Evolutionary conservation across 2,888 invertebrate genomes (phyloP).

Genomic region (Itoplectis maculator): DNA sequence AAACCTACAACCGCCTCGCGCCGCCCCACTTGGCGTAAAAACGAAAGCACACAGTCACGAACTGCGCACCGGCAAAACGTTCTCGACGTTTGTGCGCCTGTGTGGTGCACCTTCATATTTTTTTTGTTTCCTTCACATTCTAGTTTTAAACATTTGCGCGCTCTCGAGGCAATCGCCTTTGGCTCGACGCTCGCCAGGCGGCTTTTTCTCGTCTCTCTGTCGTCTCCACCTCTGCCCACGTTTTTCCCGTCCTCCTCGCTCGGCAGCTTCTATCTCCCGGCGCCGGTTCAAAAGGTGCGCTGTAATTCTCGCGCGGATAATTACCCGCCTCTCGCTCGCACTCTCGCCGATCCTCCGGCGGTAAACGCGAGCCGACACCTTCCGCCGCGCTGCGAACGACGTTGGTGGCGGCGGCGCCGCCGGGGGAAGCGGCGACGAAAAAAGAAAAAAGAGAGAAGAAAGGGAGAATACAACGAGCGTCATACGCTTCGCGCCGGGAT

Average conservation of each 20-base stretch:
- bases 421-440: neutral
- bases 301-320: conserved; percentile 51
- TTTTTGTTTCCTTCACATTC: conserved; percentile 29
- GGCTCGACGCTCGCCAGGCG: neutral
- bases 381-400: neutral
- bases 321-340: conserved; percentile 29
- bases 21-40: neutral
- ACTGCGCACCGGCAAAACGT: neutral
- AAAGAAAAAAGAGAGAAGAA: conserved; percentile 1
- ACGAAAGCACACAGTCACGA: conserved; percentile 1
- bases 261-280: conserved; percentile 17
- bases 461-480: neutral
- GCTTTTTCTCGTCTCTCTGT: neutral
- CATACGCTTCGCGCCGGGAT: neutral
- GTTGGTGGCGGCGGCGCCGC: conserved; percentile 11
- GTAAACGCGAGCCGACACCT: conserved; percentile 48
- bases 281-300: conserved; percentile 6
- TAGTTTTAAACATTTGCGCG: conserved; percentile 6
- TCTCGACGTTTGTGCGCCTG: too few relatives aligned
- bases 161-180: conserved; percentile 38
- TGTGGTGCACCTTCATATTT: conserved; percentile 3
- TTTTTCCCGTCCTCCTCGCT: neutral
- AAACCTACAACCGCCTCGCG: neutral
- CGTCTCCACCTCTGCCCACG: too few relatives aligned
- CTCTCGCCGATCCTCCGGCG: neutral